These are phyloP conservation scores for Rhaphigaster nebulosa DNA, from an alignment of 2,888 invertebrate species.

Conservation along the genomic window DNA sequence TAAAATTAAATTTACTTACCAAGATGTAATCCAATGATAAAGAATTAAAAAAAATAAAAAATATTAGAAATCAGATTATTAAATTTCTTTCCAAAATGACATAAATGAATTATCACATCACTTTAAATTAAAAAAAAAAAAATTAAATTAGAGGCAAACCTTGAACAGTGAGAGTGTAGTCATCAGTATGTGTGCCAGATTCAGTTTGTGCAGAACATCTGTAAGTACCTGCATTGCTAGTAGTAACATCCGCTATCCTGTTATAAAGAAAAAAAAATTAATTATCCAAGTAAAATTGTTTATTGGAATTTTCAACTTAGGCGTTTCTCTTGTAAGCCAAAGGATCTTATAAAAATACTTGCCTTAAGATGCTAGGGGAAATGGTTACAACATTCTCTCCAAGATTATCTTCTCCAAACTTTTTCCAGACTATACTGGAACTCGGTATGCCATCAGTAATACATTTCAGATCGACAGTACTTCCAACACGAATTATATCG, in stretches of 20 bases:
- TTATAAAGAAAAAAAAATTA: slow-evolving; percentile 42
- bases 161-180: slow-evolving; percentile 74
- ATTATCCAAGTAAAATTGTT: not conserved
- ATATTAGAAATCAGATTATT: slow-evolving; percentile 44
- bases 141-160: slow-evolving; percentile 69
- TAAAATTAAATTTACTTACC: slow-evolving; percentile 55
- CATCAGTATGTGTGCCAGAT: slow-evolving; percentile 71
- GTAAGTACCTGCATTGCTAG: slow-evolving; percentile 78
- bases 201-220: slow-evolving; percentile 75
- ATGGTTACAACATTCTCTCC: slow-evolving; percentile 74
- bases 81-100: not conserved
- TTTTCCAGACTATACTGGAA: slow-evolving; percentile 76
- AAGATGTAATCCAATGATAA: slow-evolving; percentile 54
- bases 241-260: slow-evolving; percentile 73
- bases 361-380: slow-evolving; percentile 72
- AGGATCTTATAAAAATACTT: slow-evolving; percentile 30
- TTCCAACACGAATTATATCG: slow-evolving; percentile 73
- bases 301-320: not conserved
- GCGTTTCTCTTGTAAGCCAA: not conserved
- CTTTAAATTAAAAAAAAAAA: not conserved
- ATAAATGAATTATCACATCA: not conserved
- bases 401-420: slow-evolving; percentile 71
- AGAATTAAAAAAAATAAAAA: slow-evolving; percentile 40
- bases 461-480: slow-evolving; percentile 77
- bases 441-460: slow-evolving; percentile 72